Conservation (phyloP, 2,113 vertebrate species). For the Ammodytes dubius region DNA sequence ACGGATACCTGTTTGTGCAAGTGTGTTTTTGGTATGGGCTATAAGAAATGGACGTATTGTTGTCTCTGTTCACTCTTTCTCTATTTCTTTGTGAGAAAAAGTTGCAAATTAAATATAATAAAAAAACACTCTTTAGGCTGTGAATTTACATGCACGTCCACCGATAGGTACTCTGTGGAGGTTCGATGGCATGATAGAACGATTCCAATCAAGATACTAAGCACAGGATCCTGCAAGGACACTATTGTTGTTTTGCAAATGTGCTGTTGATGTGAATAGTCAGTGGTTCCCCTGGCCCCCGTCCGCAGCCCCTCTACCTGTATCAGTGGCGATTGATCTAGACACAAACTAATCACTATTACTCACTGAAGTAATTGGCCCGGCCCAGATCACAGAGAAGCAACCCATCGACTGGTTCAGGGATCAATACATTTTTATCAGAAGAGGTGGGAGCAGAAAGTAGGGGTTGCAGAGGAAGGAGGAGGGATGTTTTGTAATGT, state of each 20-base stretch:
- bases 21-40: background rate
- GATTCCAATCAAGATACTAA: conserved; percentile 27
- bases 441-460: conserved; percentile 88
- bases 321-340: conserved; percentile 96
- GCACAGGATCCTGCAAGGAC: conserved; percentile 27
- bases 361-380: conserved; percentile 99
- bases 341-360: conserved; percentile 99
- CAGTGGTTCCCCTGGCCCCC: conserved; percentile 67
- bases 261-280: conserved; percentile 65
- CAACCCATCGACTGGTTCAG: conserved; percentile 91
- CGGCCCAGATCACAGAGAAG: conserved; percentile 97
- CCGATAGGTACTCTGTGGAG: background rate
- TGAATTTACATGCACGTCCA: background rate
- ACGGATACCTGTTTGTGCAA: conserved; percentile 7
- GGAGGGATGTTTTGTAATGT: conserved; percentile 74
- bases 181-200: conserved; percentile 24
- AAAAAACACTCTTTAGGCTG: background rate
- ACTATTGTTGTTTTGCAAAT: conserved; percentile 67
- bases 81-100: background rate
- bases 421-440: conserved; percentile 95
- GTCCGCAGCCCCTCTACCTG: conserved; percentile 75
- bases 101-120: background rate
- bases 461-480: conserved; percentile 82
- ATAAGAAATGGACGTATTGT: background rate
- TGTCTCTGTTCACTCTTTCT: background rate